phyloP scores from a whole-genome alignment of 2,797 vertebrate species.

The Dryobates pubescens region DNA sequence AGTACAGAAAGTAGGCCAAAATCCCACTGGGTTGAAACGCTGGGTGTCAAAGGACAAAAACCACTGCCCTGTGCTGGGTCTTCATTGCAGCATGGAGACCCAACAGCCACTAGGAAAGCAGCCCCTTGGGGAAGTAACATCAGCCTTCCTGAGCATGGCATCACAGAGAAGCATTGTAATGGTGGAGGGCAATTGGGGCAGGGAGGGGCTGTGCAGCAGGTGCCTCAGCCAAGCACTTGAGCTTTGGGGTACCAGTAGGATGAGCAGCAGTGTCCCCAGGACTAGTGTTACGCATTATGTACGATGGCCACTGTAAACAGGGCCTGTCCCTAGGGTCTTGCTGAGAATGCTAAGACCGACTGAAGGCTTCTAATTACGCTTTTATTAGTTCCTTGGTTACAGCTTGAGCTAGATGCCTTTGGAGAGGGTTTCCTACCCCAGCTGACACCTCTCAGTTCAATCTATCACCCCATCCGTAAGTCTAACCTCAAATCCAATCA shows the following conservation, averaged over 20 bases:
- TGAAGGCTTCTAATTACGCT: neutral
- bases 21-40: fast-evolving
- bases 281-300: neutral
- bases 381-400: neutral
- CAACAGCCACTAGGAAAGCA: fast-evolving
- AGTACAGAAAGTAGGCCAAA: neutral
- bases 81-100: neutral
- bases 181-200: fast-evolving
- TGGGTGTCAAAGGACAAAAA: neutral
- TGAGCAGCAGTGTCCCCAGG: neutral
- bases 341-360: neutral
- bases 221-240: neutral
- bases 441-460: fast-evolving
- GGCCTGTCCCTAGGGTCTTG: fast-evolving
- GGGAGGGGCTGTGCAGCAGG: neutral
- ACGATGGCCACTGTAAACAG: fast-evolving
- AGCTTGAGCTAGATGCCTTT: fast-evolving
- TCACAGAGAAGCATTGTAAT: neutral
- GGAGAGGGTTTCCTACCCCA: neutral
- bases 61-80: neutral
- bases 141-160: neutral
- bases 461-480: fast-evolving
- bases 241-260: neutral
- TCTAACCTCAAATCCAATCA: neutral
- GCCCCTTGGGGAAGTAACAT: neutral